These are phyloP conservation scores for Tiphia femorata DNA, from an alignment of 2,888 invertebrate genomes.

Conservation along the genomic window DNA sequence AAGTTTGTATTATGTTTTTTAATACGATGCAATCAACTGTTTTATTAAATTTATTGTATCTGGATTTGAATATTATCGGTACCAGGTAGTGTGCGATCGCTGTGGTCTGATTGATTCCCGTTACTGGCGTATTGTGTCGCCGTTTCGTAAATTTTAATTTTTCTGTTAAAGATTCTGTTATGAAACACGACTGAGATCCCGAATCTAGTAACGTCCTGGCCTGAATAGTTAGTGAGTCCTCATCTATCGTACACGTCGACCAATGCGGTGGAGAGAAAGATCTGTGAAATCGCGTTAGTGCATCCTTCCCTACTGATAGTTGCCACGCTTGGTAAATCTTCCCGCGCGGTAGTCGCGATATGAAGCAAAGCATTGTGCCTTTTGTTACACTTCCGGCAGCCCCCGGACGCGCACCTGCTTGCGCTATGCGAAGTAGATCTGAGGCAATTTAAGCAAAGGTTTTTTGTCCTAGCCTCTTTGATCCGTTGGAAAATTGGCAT, in stretches of 20 bases:
- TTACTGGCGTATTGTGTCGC: background rate
- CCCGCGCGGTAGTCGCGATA: background rate
- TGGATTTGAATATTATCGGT: background rate
- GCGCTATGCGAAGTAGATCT: background rate
- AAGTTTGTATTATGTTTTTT: constrained; percentile 15
- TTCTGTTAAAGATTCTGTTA: background rate
- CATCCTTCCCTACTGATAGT: background rate
- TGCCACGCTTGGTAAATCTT: background rate
- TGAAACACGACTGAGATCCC: background rate
- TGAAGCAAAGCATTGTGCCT: background rate
- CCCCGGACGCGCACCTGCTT: background rate
- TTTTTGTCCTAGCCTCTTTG: background rate
- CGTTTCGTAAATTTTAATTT: background rate
- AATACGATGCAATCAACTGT: constrained; percentile 20
- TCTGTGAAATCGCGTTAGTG: background rate
- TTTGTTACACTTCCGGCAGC: background rate
- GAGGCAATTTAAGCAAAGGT: background rate
- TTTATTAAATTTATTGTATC: background rate
- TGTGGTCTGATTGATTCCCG: background rate
- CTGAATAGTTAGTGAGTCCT: background rate
- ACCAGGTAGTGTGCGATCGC: background rate
- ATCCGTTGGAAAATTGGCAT: background rate
- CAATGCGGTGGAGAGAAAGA: background rate
- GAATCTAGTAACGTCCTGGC: background rate
- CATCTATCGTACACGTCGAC: background rate